Percentiles rank a stretch among this genome's conserved stretches.
These are phyloP conservation scores for Tachina lurida DNA, from an alignment of 2,888 invertebrate genomes.

Conservation along the genomic window DNA sequence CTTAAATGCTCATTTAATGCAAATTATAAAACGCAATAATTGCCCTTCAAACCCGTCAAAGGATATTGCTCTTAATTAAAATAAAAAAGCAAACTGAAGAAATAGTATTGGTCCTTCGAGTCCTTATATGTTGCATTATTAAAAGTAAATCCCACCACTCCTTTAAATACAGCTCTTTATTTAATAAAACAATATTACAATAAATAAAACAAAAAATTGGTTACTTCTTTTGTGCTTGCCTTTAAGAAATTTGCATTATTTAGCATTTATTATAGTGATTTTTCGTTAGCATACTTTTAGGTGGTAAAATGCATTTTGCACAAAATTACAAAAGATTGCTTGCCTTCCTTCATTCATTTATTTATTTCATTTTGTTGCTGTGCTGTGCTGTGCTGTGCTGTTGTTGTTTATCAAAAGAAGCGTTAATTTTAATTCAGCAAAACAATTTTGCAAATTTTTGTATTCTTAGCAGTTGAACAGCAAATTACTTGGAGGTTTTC, in stretches of 20 bases:
- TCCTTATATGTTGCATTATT: too few relatives aligned
- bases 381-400: not conserved
- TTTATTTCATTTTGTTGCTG: conserved; percentile 24
- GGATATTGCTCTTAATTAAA: too few relatives aligned
- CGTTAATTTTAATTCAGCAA: conserved; percentile 48
- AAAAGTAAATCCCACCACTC: too few relatives aligned
- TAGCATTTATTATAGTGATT: conserved; percentile 6
- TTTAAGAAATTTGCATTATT: conserved; percentile 28
- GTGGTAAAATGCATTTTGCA: conserved; percentile 47
- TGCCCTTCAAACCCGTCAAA: too few relatives aligned
- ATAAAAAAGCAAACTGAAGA: too few relatives aligned
- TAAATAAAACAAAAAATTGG: not conserved
- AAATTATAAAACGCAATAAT: too few relatives aligned
- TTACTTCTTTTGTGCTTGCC: not conserved
- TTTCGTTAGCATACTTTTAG: conserved; percentile 55
- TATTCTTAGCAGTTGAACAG: conserved; percentile 22
- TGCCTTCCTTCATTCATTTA: not conserved
- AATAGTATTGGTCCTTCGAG: too few relatives aligned
- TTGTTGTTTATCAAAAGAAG: conserved; percentile 50
- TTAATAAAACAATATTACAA: not conserved
- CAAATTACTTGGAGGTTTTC: conserved; percentile 39
- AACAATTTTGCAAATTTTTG: conserved; percentile 44
- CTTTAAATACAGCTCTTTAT: too few relatives aligned
- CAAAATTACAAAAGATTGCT: conserved; percentile 38
- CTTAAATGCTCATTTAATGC: too few relatives aligned